phyloP scores from a whole-genome alignment of 2,113 vertebrate species.

The Pteronura brasiliensis region DNA sequence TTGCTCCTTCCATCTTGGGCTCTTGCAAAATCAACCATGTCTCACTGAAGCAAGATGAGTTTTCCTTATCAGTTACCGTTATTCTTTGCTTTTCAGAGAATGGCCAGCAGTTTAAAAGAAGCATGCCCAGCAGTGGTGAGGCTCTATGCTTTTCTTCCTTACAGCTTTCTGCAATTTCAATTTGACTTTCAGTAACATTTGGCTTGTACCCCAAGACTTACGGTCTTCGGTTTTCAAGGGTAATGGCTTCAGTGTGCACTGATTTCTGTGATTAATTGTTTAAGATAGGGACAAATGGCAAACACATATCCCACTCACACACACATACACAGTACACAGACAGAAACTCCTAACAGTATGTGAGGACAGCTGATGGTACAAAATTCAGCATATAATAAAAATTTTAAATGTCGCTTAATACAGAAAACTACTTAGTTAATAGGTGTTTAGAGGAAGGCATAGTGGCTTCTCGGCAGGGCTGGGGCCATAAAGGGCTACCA shows the following conservation, averaged over 20 bases:
- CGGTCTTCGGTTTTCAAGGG: not conserved
- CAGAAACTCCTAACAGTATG: not conserved
- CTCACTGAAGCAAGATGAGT: not conserved
- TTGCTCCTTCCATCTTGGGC: not conserved
- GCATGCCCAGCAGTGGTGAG: too few relatives aligned
- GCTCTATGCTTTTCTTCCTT: not conserved
- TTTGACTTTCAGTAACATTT: not conserved
- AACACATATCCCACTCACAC: not conserved
- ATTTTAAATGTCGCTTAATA: not conserved
- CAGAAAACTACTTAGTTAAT: not conserved
- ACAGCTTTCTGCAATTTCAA: not conserved
- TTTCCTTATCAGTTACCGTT: not conserved
- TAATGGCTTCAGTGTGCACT: not conserved
- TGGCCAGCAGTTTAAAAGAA: not conserved
- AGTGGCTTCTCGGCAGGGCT: not conserved
- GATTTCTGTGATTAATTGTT: constrained; percentile 15
- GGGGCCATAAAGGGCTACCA: not conserved
- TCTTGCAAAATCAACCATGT: not conserved
- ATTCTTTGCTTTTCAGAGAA: not conserved
- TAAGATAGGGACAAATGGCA: not conserved
- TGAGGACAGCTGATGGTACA: not conserved
- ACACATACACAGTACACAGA: not conserved
- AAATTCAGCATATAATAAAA: not conserved
- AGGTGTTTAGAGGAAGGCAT: not conserved
- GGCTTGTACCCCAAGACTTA: not conserved